Percentiles rank a stretch among this genome's conserved stretches.
Conservation (phyloP, 92 coral and sea anemone genomes). For the Isaurus tuberculatus region DNA sequence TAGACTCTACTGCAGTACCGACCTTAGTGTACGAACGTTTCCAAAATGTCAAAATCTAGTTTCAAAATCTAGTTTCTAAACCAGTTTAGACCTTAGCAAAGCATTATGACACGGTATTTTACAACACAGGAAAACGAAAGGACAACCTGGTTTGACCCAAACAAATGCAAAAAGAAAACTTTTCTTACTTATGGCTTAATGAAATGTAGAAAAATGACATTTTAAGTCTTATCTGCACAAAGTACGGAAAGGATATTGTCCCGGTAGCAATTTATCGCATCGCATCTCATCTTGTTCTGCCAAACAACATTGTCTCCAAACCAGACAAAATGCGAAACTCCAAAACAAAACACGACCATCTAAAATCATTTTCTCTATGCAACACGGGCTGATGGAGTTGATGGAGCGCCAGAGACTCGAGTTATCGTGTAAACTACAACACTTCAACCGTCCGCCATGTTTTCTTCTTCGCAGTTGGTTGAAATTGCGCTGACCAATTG, state of each 20-base stretch:
- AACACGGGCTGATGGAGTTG: neutral
- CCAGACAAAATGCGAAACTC: conserved; percentile 34
- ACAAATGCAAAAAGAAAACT: no score
- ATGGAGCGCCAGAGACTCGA: neutral
- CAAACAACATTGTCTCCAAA: conserved; percentile 32
- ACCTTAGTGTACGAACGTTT: no score
- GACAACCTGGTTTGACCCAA: no score
- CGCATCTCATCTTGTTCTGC: conserved; percentile 25
- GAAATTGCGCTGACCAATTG: conserved; percentile 6
- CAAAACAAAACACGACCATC: conserved; percentile 12
- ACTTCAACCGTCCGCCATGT: neutral
- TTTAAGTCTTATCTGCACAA: neutral
- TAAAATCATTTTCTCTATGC: neutral
- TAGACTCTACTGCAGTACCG: no score
- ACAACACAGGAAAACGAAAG: no score
- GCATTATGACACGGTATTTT: no score
- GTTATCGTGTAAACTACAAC: neutral
- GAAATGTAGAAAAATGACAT: neutral
- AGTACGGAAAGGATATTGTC: conserved; percentile 84
- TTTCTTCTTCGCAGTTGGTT: neutral
- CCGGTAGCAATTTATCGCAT: conserved; percentile 75
- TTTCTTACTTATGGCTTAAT: neutral
- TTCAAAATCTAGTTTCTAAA: no score
- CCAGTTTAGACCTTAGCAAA: no score
- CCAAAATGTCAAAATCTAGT: no score